These are phyloP conservation scores for Chymomyza procnemis DNA, from an alignment of 2,888 invertebrate genomes.

Conservation along the genomic window DNA sequence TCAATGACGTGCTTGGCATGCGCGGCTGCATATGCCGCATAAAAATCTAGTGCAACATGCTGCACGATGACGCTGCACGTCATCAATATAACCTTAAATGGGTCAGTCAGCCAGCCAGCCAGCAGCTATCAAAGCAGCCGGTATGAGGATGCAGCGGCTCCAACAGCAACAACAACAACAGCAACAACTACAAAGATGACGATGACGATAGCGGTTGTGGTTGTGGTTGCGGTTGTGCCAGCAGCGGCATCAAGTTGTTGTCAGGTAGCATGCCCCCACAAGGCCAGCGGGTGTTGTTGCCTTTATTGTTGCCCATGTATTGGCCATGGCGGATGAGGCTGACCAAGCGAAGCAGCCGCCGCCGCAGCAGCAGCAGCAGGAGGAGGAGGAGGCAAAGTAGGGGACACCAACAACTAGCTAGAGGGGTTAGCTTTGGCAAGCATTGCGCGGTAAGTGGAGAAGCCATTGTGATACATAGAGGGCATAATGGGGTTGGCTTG, in stretches of 20 bases:
- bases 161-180: conserved; percentile 23
- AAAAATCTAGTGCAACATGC: background rate
- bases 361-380: no score
- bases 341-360: no score
- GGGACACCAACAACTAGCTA: conserved; percentile 2
- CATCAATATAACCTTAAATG: conserved; percentile 45
- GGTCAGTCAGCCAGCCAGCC: conserved; percentile 60
- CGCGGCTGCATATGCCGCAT: background rate
- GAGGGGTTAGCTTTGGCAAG: background rate
- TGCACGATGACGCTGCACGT: conserved; percentile 3
- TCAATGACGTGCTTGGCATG: conserved; percentile 7
- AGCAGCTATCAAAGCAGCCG: conserved; percentile 5
- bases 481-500: background rate
- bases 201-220: background rate
- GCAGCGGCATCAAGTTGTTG: conserved; percentile 43
- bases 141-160: conserved; percentile 20
- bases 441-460: background rate
- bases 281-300: conserved; percentile 44
- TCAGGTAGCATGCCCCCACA: conserved; percentile 48
- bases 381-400: background rate
- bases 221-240: background rate
- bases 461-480: background rate
- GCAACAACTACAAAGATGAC: background rate
- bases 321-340: background rate
- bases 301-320: background rate